These are phyloP conservation scores for Sarcophaga caerulescens DNA, from an alignment of 2,888 invertebrate genomes.

Conservation along the genomic window DNA sequence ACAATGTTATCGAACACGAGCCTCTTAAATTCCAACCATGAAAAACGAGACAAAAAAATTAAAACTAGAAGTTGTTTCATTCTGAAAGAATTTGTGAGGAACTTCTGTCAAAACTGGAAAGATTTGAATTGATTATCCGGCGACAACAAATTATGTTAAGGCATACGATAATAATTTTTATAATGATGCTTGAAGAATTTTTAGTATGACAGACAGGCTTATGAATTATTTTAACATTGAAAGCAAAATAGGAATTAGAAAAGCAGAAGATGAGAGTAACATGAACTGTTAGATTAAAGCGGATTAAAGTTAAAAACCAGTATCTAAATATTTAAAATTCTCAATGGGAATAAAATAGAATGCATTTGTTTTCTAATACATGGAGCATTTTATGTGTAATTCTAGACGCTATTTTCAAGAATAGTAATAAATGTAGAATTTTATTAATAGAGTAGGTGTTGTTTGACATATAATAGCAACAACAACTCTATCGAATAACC, in stretches of 20 bases:
- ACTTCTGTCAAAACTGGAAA: conserved; percentile 19
- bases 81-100: conserved; percentile 1
- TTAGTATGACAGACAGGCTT: background rate
- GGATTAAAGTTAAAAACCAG: background rate
- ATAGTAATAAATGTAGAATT: background rate
- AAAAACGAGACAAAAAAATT: background rate
- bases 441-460: conserved; percentile 53
- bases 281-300: conserved; percentile 7
- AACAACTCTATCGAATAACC: background rate
- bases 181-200: background rate
- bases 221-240: background rate
- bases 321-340: background rate
- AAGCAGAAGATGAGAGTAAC: background rate
- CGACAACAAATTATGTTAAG: background rate
- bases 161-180: background rate
- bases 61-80: conserved; percentile 24
- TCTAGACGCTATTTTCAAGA: too few species aligned
- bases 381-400: too few species aligned
- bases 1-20: background rate
- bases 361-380: background rate
- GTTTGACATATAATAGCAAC: conserved; percentile 29
- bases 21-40: background rate
- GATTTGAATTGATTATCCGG: background rate
- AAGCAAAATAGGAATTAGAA: background rate
- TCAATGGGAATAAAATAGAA: background rate